Percentiles rank a stretch among this genome's conserved stretches.
Evolutionary conservation across 2,888 invertebrate genomes (phyloP).

Genomic region (Drosophila austrosaltans): DNA sequence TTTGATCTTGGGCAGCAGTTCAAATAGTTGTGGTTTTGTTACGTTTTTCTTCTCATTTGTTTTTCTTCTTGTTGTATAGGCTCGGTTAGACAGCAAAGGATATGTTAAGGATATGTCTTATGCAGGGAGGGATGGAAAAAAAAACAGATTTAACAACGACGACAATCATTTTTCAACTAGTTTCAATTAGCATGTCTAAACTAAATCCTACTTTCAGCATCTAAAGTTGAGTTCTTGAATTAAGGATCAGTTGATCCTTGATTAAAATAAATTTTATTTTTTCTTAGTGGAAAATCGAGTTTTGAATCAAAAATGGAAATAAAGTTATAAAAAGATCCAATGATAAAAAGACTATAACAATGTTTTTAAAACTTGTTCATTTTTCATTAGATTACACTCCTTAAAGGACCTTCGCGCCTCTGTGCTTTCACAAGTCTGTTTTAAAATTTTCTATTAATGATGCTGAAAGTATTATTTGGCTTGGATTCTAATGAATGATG

Average conservation of each 20-base stretch:
- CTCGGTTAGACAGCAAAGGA: slow-evolving; percentile 55
- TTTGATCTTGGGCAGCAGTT: slow-evolving; percentile 70
- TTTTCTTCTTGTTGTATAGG: slow-evolving; percentile 40
- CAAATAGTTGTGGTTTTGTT: slow-evolving; percentile 70
- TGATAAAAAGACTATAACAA: too few relatives aligned
- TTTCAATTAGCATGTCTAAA: slow-evolving; percentile 3
- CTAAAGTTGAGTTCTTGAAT: neutral
- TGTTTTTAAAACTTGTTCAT: too few relatives aligned
- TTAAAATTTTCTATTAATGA: slow-evolving; percentile 23
- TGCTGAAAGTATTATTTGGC: slow-evolving; percentile 19
- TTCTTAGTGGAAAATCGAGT: too few relatives aligned
- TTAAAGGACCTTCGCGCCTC: too few relatives aligned
- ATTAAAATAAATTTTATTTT: slow-evolving; percentile 9
- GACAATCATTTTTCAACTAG: neutral
- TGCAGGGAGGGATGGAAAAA: slow-evolving; percentile 44
- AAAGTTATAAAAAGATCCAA: too few relatives aligned
- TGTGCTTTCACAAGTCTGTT: too few relatives aligned
- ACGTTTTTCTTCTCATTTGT: slow-evolving; percentile 1
- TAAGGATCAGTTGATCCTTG: neutral
- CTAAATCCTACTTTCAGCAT: slow-evolving; percentile 39
- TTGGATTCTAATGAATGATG: slow-evolving; percentile 24
- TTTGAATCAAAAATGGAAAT: too few relatives aligned
- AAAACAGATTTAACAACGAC: slow-evolving; percentile 62
- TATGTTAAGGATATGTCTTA: slow-evolving; percentile 40
- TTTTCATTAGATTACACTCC: too few relatives aligned